These are phyloP conservation scores for Drosophila robusta DNA, from an alignment of 2,888 invertebrate species.

Conservation along the genomic window DNA sequence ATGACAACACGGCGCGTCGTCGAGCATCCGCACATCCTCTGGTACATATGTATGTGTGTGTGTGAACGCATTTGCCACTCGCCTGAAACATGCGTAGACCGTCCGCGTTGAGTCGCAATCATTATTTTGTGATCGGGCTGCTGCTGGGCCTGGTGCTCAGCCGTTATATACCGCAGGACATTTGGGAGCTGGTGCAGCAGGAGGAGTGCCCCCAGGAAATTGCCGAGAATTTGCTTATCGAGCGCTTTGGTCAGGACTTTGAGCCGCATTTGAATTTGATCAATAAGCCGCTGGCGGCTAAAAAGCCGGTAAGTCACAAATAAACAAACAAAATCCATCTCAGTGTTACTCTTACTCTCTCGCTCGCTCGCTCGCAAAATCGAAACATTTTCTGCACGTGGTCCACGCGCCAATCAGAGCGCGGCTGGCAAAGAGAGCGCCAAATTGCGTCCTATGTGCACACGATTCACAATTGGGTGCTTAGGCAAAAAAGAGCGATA, in stretches of 20 bases:
- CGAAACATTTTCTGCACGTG: conserved; percentile 40
- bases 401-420: conserved; percentile 40
- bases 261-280: conserved; percentile 85
- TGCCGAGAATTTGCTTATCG: conserved; percentile 83
- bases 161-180: conserved; percentile 83
- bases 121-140: conserved; percentile 84
- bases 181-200: conserved; percentile 84
- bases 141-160: conserved; percentile 83
- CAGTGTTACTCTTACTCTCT: neutral
- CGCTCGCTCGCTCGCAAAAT: neutral
- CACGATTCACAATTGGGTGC: too few species aligned
- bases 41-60: conserved; percentile 23
- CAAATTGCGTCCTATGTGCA: conserved; percentile 16
- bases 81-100: conserved; percentile 82
- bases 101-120: conserved; percentile 82
- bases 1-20: conserved; percentile 53
- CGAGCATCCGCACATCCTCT: conserved; percentile 47
- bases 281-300: conserved; percentile 85
- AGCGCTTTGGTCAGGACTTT: conserved; percentile 85
- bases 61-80: conserved; percentile 31
- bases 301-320: conserved; percentile 83
- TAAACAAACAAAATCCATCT: neutral
- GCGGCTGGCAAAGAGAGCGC: conserved; percentile 6
- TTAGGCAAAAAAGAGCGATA: too few species aligned
- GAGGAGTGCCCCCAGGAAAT: conserved; percentile 85